These are phyloP conservation scores for Carollia perspicillata DNA, from an alignment of 2,113 vertebrate species.

Conservation along the genomic window DNA sequence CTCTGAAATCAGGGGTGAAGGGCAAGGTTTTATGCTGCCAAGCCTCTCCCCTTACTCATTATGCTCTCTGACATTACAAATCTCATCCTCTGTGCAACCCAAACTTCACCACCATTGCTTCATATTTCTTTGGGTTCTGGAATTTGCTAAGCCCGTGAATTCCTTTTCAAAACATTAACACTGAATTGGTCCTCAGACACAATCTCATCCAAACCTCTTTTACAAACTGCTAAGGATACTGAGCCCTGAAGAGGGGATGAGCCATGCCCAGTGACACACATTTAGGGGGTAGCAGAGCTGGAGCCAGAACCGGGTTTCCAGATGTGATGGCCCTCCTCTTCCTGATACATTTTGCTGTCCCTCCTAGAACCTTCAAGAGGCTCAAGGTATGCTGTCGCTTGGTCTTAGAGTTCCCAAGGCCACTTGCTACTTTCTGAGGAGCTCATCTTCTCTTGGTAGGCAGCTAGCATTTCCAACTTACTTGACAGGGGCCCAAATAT, in stretches of 20 bases:
- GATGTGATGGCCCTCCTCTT: neutral
- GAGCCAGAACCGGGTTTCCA: neutral
- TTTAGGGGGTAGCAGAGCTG: neutral
- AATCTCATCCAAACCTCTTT: neutral
- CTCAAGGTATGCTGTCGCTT: neutral
- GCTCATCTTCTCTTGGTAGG: neutral
- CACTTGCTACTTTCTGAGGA: neutral
- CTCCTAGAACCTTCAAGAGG: neutral
- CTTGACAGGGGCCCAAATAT: neutral
- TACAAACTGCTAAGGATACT: neutral
- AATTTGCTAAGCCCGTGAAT: neutral
- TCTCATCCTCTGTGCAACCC: neutral
- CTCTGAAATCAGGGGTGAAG: conserved; percentile 2
- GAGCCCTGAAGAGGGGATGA: neutral
- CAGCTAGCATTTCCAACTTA: neutral
- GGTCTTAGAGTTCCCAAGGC: neutral
- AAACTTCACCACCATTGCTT: neutral
- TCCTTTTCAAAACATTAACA: neutral
- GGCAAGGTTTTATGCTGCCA: neutral
- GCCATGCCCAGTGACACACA: neutral
- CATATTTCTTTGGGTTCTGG: neutral
- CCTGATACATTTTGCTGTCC: neutral
- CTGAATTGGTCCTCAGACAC: neutral
- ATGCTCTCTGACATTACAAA: neutral
- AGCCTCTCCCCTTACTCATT: neutral